phyloP scores from a whole-genome alignment of 1,140 invertebrate species.

The Leguminivora glycinivorella region DNA sequence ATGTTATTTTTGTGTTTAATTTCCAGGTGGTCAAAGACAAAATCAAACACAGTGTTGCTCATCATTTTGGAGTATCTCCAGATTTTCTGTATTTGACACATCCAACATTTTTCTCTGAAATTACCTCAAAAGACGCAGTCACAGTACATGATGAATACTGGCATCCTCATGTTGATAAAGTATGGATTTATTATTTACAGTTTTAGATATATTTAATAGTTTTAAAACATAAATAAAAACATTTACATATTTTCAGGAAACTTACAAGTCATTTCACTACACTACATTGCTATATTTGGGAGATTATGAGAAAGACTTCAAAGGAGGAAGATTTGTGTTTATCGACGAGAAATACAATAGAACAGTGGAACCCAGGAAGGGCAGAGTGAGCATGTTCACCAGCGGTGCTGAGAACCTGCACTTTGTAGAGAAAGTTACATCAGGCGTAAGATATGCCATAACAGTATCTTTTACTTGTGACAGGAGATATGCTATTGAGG shows the following conservation, averaged over 20 bases:
- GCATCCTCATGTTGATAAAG: constrained; percentile 93
- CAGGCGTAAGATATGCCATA: constrained; percentile 87
- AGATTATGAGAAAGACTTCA: constrained; percentile 87
- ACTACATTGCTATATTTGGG: constrained; percentile 90
- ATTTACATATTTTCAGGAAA: constrained; percentile 81
- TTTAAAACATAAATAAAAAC: too few relatives aligned
- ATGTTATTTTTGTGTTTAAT: constrained; percentile 39
- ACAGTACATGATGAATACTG: constrained; percentile 93
- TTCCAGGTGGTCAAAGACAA: constrained; percentile 86
- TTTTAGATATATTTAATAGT: too few relatives aligned
- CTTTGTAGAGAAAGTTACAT: constrained; percentile 88
- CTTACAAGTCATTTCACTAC: constrained; percentile 92
- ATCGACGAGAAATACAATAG: constrained; percentile 86
- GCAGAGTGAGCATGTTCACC: constrained; percentile 90
- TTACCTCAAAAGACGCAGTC: constrained; percentile 84
- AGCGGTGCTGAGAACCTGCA: constrained; percentile 92
- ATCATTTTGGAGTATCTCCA: constrained; percentile 85
- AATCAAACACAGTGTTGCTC: constrained; percentile 87
- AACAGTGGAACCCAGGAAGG: constrained; percentile 88
- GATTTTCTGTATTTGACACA: constrained; percentile 87
- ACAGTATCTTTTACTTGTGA: constrained; percentile 94
- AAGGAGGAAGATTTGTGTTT: constrained; percentile 91
- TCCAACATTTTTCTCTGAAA: constrained; percentile 91
- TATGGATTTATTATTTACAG: constrained; percentile 55
- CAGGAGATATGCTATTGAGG: constrained; percentile 80